phyloP scores from a whole-genome alignment of 2,888 invertebrate species.

The Lepidochitona cinerea region DNA sequence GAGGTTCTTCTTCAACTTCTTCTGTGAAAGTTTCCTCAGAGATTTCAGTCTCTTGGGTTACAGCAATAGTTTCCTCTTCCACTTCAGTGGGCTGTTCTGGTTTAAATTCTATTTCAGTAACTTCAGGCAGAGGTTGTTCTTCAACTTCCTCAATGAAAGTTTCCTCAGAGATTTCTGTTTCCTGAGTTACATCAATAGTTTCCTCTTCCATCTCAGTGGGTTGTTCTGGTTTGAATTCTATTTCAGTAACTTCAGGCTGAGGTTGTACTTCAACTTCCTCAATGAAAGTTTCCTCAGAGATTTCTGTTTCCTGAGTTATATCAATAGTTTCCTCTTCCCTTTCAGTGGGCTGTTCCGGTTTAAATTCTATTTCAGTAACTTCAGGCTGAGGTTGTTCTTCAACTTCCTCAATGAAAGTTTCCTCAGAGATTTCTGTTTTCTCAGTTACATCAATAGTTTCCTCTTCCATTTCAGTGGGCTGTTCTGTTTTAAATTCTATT shows the following conservation, averaged over 20 bases:
- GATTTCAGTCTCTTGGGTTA: conserved; percentile 45
- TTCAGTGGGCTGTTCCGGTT: conserved; percentile 8
- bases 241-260: conserved; percentile 17
- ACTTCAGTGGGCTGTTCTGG: conserved; percentile 13
- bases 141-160: conserved; percentile 7
- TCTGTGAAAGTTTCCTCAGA: neutral
- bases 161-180: neutral
- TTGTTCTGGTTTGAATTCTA: conserved; percentile 7
- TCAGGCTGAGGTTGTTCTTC: conserved; percentile 1
- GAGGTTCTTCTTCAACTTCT: neutral
- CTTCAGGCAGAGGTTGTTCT: conserved; percentile 6
- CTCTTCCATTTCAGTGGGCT: conserved; percentile 11
- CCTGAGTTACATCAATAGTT: neutral
- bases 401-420: conserved; percentile 10
- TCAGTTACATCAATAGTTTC: conserved; percentile 24
- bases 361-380: conserved; percentile 20
- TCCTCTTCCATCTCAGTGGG: conserved; percentile 16
- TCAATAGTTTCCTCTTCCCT: neutral
- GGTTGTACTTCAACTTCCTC: neutral
- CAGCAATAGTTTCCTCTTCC: neutral
- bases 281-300: neutral
- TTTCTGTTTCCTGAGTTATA: neutral
- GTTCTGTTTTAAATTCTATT: neutral
- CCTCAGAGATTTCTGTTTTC: conserved; percentile 9
- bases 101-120: conserved; percentile 20